Base-by-base conservation (phyloP, 2,888 invertebrate species). In the Drosophila emarginata region DNA sequence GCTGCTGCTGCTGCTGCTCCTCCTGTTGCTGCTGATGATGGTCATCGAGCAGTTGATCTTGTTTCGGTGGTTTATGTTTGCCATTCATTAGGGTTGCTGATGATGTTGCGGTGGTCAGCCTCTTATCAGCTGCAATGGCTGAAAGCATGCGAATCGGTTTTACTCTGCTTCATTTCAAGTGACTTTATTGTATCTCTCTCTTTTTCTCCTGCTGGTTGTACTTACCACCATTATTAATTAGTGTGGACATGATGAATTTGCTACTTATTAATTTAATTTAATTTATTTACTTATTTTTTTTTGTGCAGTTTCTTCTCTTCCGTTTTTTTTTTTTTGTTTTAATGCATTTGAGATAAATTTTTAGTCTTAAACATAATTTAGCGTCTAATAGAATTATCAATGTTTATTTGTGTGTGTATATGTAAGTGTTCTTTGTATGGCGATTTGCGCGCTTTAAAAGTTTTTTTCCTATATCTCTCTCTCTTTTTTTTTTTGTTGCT, bases 61-160 rank as follows among this genome's bases (percentile, higher is more conserved):
- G 56, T 67, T 72, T 83, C 56, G 69, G 62, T 67, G 77, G 66
- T 67, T 76, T 80, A 28, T 58, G 58, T 37, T 72, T 50, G 60
- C 71, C 69, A 57, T 80, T 83, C 11, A 56, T 60, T 26, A 61
- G 4, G 12, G 54, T 40, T 18, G 61, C 72, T 64, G 54, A 50
- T 50, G 26, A 36, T 56, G 18, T 50, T 50, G 32, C 36, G 23
- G 37, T 37, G n/a, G 56, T 56, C 56, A 52, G 56, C 62, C 32
- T 53, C 58, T 72, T 73, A 60, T 66, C 73, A 28, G 67, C 67
- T 15, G 67, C 15, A 23, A 60, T 58, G 26, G 54, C 70, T 66
- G 26, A n/a, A 70, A 70, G 12, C 15, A 15, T 26, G 28, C 2
- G 5, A 6, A 36, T 9, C 11, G 45, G 1, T 21, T 32, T 54